A percentile compares a stretch with the other conserved stretches of the same genome.
These are phyloP conservation scores for Marronus borbonicus DNA, from an alignment of 2,888 invertebrate genomes.

Conservation along the genomic window DNA sequence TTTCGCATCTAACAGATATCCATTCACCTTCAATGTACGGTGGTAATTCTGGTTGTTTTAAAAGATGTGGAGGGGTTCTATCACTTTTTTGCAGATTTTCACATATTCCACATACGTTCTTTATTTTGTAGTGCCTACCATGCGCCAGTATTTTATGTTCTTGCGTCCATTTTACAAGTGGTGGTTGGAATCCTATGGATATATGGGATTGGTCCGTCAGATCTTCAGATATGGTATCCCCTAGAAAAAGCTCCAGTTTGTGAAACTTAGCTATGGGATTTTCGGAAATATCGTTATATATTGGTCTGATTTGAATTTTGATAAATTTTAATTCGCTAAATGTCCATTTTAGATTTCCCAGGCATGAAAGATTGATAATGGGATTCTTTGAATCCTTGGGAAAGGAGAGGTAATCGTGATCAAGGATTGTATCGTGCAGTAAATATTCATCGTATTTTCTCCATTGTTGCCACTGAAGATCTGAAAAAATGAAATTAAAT, in stretches of 20 bases:
- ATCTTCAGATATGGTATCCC: slow-evolving; percentile 72
- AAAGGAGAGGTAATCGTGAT: background rate
- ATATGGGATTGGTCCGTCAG: slow-evolving; percentile 68
- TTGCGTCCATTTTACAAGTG: slow-evolving; percentile 67
- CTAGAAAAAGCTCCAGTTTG: slow-evolving; percentile 71
- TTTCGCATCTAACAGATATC: slow-evolving; percentile 74
- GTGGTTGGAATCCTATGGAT: slow-evolving; percentile 74
- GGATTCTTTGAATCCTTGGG: slow-evolving; percentile 57
- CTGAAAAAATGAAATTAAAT: slow-evolving; percentile 56
- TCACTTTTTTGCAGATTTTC: slow-evolving; percentile 68
- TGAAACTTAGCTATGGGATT: slow-evolving; percentile 52
- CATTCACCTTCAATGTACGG: slow-evolving; percentile 73
- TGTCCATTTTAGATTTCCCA: slow-evolving; percentile 71
- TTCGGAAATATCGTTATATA: slow-evolving; percentile 62
- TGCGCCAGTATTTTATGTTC: slow-evolving; percentile 60
- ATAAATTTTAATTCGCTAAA: slow-evolving; percentile 74
- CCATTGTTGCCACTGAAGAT: slow-evolving; percentile 65
- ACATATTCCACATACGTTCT: slow-evolving; percentile 63
- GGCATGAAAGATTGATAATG: slow-evolving; percentile 69
- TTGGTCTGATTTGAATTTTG: slow-evolving; percentile 70
- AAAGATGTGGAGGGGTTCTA: slow-evolving; percentile 71
- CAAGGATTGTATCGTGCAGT: slow-evolving; percentile 59
- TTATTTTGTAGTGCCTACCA: slow-evolving; percentile 61
- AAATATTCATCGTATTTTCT: slow-evolving; percentile 65
- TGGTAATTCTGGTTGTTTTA: slow-evolving; percentile 68